These are phyloP conservation scores for Acromyrmex echinatior DNA, from an alignment of 1,140 invertebrate species.

Conservation along the genomic window DNA sequence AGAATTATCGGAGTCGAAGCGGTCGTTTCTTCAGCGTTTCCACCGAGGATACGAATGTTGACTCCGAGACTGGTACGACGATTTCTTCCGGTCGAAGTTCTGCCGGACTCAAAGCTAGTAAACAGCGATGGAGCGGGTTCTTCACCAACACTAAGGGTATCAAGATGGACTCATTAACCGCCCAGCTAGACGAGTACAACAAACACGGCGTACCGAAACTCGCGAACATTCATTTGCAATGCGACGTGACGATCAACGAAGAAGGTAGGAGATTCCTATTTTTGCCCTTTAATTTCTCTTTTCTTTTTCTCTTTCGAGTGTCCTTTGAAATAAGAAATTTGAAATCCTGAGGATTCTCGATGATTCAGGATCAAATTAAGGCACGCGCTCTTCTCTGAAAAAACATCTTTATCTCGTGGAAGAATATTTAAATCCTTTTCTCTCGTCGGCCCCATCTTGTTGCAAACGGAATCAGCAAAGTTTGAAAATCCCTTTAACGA, in stretches of 20 bases:
- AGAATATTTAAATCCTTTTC: slow-evolving; percentile 10
- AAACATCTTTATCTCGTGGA: background rate
- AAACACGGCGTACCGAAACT: slow-evolving; percentile 90
- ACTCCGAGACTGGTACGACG: slow-evolving; percentile 81
- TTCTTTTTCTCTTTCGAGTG: background rate
- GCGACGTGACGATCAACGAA: slow-evolving; percentile 82
- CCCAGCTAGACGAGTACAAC: slow-evolving; percentile 90
- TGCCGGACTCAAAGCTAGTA: slow-evolving; percentile 84
- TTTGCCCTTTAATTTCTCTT: background rate
- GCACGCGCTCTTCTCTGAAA: background rate
- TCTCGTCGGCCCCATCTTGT: background rate
- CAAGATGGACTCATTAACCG: slow-evolving; percentile 89
- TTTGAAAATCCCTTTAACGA: slow-evolving; percentile 15
- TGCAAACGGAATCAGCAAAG: slow-evolving; percentile 5
- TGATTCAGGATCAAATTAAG: background rate
- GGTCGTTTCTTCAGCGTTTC: slow-evolving; percentile 89
- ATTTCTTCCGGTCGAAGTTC: slow-evolving; percentile 79
- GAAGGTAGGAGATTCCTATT: slow-evolving; percentile 81
- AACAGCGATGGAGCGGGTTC: slow-evolving; percentile 90
- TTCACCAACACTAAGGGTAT: slow-evolving; percentile 90
- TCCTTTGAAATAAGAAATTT: background rate
- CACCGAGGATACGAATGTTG: slow-evolving; percentile 87
- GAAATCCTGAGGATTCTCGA: background rate
- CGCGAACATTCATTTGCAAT: slow-evolving; percentile 80
- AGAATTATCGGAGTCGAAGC: slow-evolving; percentile 87